phyloP scores from a whole-genome alignment of 2,888 invertebrate genomes.

The Leptinotarsa peninsularis region DNA sequence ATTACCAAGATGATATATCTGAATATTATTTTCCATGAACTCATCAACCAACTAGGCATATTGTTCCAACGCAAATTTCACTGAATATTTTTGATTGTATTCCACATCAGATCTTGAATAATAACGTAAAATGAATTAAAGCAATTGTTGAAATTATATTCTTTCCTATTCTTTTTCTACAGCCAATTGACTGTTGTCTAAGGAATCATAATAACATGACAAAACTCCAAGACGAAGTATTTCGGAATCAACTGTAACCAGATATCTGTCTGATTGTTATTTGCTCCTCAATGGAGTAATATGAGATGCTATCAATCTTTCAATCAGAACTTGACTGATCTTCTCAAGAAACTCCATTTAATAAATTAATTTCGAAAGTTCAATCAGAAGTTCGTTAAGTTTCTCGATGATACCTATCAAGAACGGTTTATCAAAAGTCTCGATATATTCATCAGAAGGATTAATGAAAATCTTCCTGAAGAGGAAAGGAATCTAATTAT shows the following conservation, averaged over 20 bases:
- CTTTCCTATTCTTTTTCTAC: too few species aligned
- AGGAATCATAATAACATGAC: too few species aligned
- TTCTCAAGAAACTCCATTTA: conserved; percentile 19
- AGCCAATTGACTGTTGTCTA: too few species aligned
- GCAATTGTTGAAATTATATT: too few species aligned
- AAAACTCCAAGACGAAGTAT: too few species aligned
- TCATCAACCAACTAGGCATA: too few species aligned
- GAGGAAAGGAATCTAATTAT: conserved; percentile 15
- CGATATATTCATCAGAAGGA: conserved; percentile 19
- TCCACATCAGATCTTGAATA: too few species aligned
- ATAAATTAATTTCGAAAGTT: conserved; percentile 28
- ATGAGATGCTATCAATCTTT: conserved; percentile 27
- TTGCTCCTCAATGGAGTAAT: conserved; percentile 20
- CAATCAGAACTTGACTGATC: conserved; percentile 21
- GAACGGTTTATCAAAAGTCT: conserved; percentile 11
- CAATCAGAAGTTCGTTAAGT: conserved; percentile 23
- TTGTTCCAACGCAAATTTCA: too few species aligned
- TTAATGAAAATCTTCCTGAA: conserved; percentile 1
- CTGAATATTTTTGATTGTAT: too few species aligned
- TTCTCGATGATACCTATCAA: conserved; percentile 11
- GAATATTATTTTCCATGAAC: too few species aligned
- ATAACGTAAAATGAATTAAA: too few species aligned
- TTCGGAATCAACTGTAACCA: background rate
- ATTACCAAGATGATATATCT: too few species aligned
- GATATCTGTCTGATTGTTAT: background rate